Base-by-base conservation (phyloP, 2,888 invertebrate genomes). In the Drosophila kuntzei region DNA sequence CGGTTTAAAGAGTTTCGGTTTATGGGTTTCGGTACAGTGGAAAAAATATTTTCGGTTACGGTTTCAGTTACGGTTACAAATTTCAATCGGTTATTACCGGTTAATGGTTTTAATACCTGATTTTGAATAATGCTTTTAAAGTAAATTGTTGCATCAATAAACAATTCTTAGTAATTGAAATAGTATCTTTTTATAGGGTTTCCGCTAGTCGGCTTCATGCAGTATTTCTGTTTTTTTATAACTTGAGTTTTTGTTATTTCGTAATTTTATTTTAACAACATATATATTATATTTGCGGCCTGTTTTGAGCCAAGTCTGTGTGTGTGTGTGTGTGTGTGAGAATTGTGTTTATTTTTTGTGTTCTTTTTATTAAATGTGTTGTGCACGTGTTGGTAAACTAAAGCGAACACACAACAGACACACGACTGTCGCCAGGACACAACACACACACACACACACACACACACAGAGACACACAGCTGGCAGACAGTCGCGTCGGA, bases 381-480 rank as follows among this genome's bases (percentile, higher is more conserved):
- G 74, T 75, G 80, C 87, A 86, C 81, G 87, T 86, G 89, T 87
- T 88, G 79, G 81, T 75, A 69, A 80, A 80, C 79, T 76, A 70
- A 81, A 54, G 66, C 66, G 70, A 47, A 58, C 51, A 72, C 46
- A 62, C 67, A 47, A 50, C 36, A 54, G 60, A 63, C 47, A 72
- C 43, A 64, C 69, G 46, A 53, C 41, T 54, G 65, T 66, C 44
- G 32, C 47, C 71, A 59, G 37, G 29, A 55, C 44, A 59, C 50
- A 59, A 59, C 58, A 64, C 46, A 47, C 36, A 53, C 39, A 36
- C 34, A 47, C 7, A 41, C 27, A 51, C 46, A 27, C 36, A 53
- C 29, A 51, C 51, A 54, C 0, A 34, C 18, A 50, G 41, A 39
- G 36, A 50, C 57, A 58, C 72, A 66, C 64, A 64, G 63, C 75